A percentile compares a stretch with the other conserved stretches of the same genome.
Evolutionary conservation across 2,797 vertebrate genomes (phyloP).

Genomic region (Pseudochirops cupreus): DNA sequence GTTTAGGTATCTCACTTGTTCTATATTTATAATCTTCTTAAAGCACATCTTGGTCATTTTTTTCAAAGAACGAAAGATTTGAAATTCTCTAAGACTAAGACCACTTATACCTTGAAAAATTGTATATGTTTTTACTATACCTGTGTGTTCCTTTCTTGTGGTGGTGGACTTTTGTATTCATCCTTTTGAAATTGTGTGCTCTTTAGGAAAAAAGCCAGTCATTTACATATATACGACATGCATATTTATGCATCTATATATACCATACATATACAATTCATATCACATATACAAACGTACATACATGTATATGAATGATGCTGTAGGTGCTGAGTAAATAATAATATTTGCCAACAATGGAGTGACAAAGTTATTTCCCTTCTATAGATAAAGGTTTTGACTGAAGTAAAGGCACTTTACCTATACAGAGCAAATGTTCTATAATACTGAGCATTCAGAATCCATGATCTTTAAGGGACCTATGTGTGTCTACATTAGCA

Average conservation of each 20-base stretch:
- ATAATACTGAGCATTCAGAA: constrained; percentile 47
- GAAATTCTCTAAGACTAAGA: constrained; percentile 8
- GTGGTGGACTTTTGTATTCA: background rate
- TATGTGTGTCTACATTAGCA: constrained; percentile 62
- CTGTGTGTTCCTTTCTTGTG: constrained; percentile 3
- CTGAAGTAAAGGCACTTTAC: constrained; percentile 41
- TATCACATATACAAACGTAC: too few relatives aligned
- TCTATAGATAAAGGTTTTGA: constrained; percentile 54
- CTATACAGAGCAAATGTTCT: constrained; percentile 49
- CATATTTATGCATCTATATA: too few relatives aligned
- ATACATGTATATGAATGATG: too few relatives aligned
- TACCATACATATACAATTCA: too few relatives aligned
- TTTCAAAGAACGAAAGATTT: background rate
- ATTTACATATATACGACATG: too few relatives aligned
- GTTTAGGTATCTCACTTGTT: background rate
- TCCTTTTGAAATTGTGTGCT: too few relatives aligned
- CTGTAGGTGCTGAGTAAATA: constrained; percentile 61
- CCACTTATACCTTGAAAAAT: background rate
- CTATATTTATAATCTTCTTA: background rate
- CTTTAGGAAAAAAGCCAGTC: too few relatives aligned
- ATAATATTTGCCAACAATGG: constrained; percentile 44
- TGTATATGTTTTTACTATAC: background rate
- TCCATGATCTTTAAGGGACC: constrained; percentile 39
- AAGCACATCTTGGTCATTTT: background rate
- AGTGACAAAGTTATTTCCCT: constrained; percentile 65